These are phyloP conservation scores for Romanogobio albipinnatus DNA, from an alignment of 2,113 vertebrate genomes.

Conservation along the genomic window DNA sequence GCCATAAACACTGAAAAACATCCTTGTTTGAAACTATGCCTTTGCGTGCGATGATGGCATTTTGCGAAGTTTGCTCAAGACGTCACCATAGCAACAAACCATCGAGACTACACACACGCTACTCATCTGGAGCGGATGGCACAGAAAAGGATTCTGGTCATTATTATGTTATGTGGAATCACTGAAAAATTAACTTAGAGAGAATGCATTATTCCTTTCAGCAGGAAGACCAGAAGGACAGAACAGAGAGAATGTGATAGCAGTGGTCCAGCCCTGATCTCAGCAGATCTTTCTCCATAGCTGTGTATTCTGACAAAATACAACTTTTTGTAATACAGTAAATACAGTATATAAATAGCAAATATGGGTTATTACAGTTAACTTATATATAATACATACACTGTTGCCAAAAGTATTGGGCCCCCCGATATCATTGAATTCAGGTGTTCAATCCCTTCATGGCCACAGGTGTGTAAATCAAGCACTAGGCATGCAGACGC, in stretches of 20 bases:
- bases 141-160: not conserved
- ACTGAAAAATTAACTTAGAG: not conserved
- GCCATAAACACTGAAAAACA: not conserved
- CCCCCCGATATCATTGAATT: too few species aligned
- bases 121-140: not conserved
- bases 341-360: too few species aligned
- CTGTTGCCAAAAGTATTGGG: too few species aligned
- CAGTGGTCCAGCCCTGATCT: not conserved
- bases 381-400: too few species aligned
- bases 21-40: not conserved
- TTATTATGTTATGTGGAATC: conserved; percentile 45
- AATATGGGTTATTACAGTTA: too few species aligned
- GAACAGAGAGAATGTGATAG: not conserved
- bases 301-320: not conserved
- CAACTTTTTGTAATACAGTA: too few species aligned
- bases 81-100: not conserved
- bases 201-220: not conserved
- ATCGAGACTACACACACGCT: not conserved
- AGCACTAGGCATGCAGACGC: too few species aligned
- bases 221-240: not conserved
- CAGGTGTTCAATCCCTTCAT: too few species aligned
- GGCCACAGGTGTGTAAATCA: too few species aligned
- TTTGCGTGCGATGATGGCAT: not conserved
- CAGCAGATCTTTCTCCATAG: not conserved
- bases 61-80: not conserved